phyloP scores from a whole-genome alignment of 2,797 vertebrate species.

The Lepilemur ruficaudatus region DNA sequence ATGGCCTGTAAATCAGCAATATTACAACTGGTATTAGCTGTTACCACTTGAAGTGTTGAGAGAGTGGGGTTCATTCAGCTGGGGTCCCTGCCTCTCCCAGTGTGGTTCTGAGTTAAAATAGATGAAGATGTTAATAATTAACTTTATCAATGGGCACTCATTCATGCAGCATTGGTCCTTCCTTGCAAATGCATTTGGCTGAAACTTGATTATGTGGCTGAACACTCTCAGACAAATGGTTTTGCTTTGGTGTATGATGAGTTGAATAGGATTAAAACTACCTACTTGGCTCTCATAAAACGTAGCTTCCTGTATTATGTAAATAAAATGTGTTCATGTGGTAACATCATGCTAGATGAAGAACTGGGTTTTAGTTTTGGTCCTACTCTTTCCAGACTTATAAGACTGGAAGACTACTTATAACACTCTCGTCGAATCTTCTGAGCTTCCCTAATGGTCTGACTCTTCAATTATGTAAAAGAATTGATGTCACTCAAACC shows the following conservation, averaged over 20 bases:
- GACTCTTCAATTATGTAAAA: neutral
- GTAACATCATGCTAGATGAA: neutral
- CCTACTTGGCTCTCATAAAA: constrained; percentile 9
- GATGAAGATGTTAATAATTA: constrained; percentile 54
- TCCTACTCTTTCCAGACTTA: neutral
- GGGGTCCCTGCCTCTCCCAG: neutral
- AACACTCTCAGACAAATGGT: neutral
- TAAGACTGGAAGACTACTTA: neutral
- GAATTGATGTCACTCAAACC: neutral
- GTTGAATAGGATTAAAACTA: neutral
- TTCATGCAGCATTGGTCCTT: neutral
- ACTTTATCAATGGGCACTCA: neutral
- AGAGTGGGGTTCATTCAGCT: neutral
- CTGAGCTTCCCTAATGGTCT: neutral
- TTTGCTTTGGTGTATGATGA: constrained; percentile 35
- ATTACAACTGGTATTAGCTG: constrained; percentile 48
- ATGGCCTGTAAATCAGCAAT: constrained; percentile 55
- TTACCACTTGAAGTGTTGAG: neutral
- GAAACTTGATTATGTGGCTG: neutral
- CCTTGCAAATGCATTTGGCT: neutral
- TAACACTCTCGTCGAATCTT: neutral
- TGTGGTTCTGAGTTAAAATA: constrained; percentile 15
- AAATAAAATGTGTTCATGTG: neutral
- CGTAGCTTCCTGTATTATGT: neutral
- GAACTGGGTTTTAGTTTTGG: neutral